Evolutionary conservation across 2,888 invertebrate genomes (phyloP), one percentile per base, ranked within the genome.

Genomic region (Perdita meconis): DNA sequence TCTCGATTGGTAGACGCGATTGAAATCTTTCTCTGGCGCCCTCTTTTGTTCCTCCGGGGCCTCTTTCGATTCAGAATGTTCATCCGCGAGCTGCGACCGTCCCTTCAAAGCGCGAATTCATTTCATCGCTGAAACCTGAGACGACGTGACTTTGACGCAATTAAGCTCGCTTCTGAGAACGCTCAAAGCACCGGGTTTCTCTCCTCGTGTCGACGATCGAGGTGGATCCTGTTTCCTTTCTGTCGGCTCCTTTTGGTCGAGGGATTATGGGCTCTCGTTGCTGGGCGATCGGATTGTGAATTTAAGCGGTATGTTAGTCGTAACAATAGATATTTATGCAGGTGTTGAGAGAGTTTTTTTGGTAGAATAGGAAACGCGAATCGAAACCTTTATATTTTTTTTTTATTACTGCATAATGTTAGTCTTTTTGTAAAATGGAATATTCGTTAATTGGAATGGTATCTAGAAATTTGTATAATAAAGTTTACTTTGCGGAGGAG

Each of bases 1-100:
- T 76, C 81, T 76, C 85, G 87, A 89, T 89, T 87, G 88, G 87
- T 87, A 87, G 83, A 87, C 80, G 83, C 88, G 88, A 89, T 89
- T 87, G 87, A 88, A 89, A 87, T 89, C 88, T 87, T 86, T 85
- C 87, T 86, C 83, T 72, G 66, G 74, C 79, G 68, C 60, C 73
- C 68, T 69, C 71, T 68, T 82, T 79, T 83, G 75, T 85, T 71
- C 77, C 51, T 71, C 78, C 55, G 57, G 74, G 47, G 34, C 59
- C 78, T 73, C 79, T 81, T 83, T 85, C 72, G 79, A 81, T 77
- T 74, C 81, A 63, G 80, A 72, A 74, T 83, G 78, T 71, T 78
- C 78, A 74, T 71, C 72, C 78, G 73, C 67, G 69, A 78, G 69
- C 83, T 78, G 78, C 66, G 75, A 84, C 78, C 78, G 71, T 84